Conservation (phyloP, 2,113 vertebrate genomes). For the Percina caprodes region DNA sequence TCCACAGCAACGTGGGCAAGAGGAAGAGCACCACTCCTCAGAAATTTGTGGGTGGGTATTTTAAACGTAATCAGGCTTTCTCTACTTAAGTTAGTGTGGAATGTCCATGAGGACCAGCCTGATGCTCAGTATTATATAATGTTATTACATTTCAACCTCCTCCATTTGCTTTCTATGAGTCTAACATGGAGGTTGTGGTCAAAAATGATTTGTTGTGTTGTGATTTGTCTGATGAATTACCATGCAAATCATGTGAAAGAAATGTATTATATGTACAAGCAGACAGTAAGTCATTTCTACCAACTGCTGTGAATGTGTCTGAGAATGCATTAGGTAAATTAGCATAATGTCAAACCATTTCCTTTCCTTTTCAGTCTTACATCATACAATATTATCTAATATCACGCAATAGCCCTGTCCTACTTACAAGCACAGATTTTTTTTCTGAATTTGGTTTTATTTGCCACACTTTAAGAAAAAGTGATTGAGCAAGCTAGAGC, state of each 20-base stretch:
- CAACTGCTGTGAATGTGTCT: neutral
- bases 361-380: neutral
- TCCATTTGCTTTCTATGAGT: neutral
- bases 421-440: constrained; percentile 23
- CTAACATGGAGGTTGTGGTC: neutral
- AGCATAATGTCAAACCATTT: neutral
- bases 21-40: constrained; percentile 99
- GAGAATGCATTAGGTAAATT: neutral
- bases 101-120: neutral
- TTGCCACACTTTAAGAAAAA: constrained; percentile 72
- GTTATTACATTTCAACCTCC: neutral
- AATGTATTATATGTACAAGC: neutral
- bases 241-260: neutral
- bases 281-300: neutral
- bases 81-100: neutral
- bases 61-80: neutral
- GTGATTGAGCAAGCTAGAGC: constrained; percentile 71
- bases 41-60: constrained; percentile 97
- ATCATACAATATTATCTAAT: neutral
- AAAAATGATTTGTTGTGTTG: neutral
- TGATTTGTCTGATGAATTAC: neutral
- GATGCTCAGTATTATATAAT: neutral
- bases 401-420: neutral
- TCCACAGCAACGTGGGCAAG: constrained; percentile 96
- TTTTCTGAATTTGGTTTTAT: constrained; percentile 45